Evolutionary conservation across 2,888 invertebrate species (phyloP), one percentile per base, ranked within the genome.

Genomic region (Hirtodrosophila duncani): DNA sequence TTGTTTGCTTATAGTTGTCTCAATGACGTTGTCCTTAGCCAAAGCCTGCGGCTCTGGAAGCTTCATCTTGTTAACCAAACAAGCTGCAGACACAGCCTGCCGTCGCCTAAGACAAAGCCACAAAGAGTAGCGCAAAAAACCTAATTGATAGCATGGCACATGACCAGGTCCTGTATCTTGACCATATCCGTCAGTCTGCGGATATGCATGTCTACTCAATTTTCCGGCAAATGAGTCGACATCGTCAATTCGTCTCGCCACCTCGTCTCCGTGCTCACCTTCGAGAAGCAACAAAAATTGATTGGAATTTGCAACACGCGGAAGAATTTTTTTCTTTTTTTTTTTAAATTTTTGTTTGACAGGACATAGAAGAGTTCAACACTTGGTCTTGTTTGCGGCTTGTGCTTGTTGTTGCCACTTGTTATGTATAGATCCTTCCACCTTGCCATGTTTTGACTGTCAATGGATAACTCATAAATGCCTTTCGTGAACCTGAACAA

Each of bases 51-150:
- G 83, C 83, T 20, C 49, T 53, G 52, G 62, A 65, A 63, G 63
- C 67, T 71, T 68, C 72, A 83, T 82, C 82, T 81, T 78, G 72
- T 66, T 84, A 82, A 72, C 78, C 82, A 72, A 83, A 83, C 84
- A 83, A 67, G 59, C 67, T 39, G 45, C 56, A 59, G 51, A 70
- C 63, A 61, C n/a, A n/a, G n/a, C n/a, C n/a, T n/a, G n/a, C 64
- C 24, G 53, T 21, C 38, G 65, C 62, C 66, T 65, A 83, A 83
- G 83, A 84, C 82, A 82, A 72, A 81, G 69, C 79, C 10, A 10
- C 18, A 27, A 26, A 21, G 41, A 34, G 34, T 45, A 34, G 24
- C 29, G 44, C 41, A 57, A 57, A 56, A 50, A 29, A 17, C 58
- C 61, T 75, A 70, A 67, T 75, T 79, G 72, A 79, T 61, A 50